Evolutionary conservation across 1,140 invertebrate species (phyloP).

Genomic region (Dreissena polymorpha): DNA sequence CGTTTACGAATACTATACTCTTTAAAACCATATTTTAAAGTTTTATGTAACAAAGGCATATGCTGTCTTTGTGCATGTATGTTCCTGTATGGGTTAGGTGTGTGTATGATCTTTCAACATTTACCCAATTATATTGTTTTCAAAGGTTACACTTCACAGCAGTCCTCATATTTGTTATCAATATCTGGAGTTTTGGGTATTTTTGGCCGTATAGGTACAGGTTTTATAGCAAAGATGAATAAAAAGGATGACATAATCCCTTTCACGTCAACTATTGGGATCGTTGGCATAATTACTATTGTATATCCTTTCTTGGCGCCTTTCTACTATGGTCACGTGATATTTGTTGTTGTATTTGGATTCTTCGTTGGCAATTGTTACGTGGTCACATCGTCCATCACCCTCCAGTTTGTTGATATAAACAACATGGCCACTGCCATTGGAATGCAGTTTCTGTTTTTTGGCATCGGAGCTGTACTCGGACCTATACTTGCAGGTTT

Average conservation of each 20-base stretch:
- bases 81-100: neutral
- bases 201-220: conserved; percentile 16
- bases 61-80: conserved; percentile 18
- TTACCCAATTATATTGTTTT: neutral
- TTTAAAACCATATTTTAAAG: neutral
- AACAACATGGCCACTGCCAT: conserved; percentile 23
- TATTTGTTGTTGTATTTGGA: conserved; percentile 20
- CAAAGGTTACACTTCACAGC: neutral
- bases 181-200: conserved; percentile 29
- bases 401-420: conserved; percentile 30
- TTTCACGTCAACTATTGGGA: neutral
- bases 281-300: conserved; percentile 6
- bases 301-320: conserved; percentile 27
- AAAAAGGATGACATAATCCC: conserved; percentile 7
- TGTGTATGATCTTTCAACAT: neutral
- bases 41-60: conserved; percentile 25
- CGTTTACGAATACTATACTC: no score
- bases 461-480: conserved; percentile 28
- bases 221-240: neutral
- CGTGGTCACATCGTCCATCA: conserved; percentile 21
- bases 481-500: conserved; percentile 47
- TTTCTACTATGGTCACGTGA: conserved; percentile 2
- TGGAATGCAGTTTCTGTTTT: conserved; percentile 23
- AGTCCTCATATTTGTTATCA: conserved; percentile 15
- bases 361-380: conserved; percentile 17